phyloP scores from a whole-genome alignment of 2,888 invertebrate genomes.

The Antheraea yamamai region DNA sequence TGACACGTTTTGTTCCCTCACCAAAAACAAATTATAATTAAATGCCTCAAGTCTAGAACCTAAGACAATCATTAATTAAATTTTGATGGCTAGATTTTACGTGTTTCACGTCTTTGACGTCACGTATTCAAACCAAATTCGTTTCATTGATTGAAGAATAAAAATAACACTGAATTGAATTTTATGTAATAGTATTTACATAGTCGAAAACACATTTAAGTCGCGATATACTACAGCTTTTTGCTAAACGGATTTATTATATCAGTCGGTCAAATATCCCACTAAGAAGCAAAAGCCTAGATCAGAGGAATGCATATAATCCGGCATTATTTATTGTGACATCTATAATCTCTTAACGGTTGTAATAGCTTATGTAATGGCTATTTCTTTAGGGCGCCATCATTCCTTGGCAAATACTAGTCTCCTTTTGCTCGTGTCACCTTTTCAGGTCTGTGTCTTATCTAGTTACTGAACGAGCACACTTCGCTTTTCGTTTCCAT shows the following conservation, averaged over 20 bases:
- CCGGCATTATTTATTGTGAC: neutral
- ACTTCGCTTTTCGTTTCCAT: neutral
- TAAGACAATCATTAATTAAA: neutral
- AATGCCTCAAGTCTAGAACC: neutral
- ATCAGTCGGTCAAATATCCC: neutral
- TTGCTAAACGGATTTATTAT: neutral
- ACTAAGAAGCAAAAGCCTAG: neutral
- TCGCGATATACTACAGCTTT: neutral
- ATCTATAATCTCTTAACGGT: neutral
- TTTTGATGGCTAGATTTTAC: neutral
- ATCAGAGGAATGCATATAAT: neutral
- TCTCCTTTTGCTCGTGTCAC: neutral
- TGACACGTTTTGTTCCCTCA: neutral
- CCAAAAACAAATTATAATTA: neutral
- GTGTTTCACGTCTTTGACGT: neutral
- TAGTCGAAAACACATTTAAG: neutral
- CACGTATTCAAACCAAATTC: neutral
- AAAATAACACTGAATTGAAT: neutral
- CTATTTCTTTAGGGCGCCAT: neutral
- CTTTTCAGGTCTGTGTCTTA: neutral
- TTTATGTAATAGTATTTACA: neutral
- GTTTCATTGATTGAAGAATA: neutral
- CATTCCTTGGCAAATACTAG: neutral
- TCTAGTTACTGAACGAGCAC: neutral
- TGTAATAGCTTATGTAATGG: neutral